Evolutionary conservation across 2,888 invertebrate genomes (phyloP).

Genomic region (Eupithecia subumbrata): DNA sequence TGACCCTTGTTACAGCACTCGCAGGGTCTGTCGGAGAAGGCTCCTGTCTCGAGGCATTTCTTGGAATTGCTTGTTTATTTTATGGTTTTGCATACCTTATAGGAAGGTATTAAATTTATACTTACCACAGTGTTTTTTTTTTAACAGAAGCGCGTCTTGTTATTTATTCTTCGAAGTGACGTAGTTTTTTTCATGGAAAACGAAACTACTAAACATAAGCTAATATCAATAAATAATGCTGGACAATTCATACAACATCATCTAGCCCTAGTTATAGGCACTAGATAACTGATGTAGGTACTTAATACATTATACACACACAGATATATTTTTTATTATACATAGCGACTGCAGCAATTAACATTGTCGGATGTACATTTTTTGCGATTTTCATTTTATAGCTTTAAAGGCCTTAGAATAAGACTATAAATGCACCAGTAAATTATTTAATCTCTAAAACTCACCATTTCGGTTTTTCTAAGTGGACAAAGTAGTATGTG

Average conservation of each 20-base stretch:
- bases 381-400: no score
- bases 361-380: no score
- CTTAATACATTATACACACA: background rate
- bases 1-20: conserved; percentile 43
- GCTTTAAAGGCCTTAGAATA: no score
- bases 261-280: no score
- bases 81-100: background rate
- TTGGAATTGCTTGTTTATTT: conserved; percentile 1
- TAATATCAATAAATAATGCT: background rate
- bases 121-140: background rate
- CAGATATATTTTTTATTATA: background rate
- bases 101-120: background rate
- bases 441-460: no score
- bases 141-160: background rate
- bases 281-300: no score
- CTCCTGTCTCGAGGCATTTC: background rate
- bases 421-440: no score
- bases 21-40: conserved; percentile 29
- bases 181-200: background rate
- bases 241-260: no score
- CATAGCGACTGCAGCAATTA: no score
- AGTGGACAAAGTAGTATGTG: no score
- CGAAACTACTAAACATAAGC: background rate
- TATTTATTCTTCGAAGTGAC: background rate
- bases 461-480: no score